Evolutionary conservation across 2,888 invertebrate genomes (phyloP).

Genomic region (Pterostichus madidus): DNA sequence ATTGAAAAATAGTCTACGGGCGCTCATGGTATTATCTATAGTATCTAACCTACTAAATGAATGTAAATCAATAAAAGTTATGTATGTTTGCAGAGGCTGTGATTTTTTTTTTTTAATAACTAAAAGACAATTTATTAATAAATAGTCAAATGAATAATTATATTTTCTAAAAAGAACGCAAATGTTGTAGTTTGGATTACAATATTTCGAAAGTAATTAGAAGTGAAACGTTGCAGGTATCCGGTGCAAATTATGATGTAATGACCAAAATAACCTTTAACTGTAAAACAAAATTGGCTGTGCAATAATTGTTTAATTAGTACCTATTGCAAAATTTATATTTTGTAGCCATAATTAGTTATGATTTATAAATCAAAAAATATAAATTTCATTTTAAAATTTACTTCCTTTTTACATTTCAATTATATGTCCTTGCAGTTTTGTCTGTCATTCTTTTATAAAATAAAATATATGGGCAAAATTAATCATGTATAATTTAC

Average conservation of each 20-base stretch:
- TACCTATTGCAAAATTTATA: slow-evolving; percentile 21
- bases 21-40: no score
- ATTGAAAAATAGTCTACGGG: no score
- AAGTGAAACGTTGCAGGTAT: slow-evolving; percentile 33
- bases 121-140: not conserved
- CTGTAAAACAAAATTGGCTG: slow-evolving; percentile 14
- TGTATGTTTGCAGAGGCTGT: no score
- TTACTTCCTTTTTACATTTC: slow-evolving; percentile 8
- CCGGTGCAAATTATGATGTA: slow-evolving; percentile 22
- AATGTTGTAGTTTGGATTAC: no score
- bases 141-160: no score
- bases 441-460: no score
- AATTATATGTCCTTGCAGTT: not conserved
- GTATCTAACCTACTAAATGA: no score
- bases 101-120: not conserved
- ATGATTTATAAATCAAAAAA: slow-evolving; percentile 20
- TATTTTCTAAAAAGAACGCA: no score
- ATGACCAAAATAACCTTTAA: slow-evolving; percentile 33
- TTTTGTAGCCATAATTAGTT: slow-evolving; percentile 7
- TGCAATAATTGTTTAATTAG: slow-evolving; percentile 34
- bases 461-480: no score
- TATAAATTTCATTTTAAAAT: slow-evolving; percentile 4
- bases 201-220: slow-evolving; percentile 14
- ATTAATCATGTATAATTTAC: no score
- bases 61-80: no score